phyloP scores from a whole-genome alignment of 2,888 invertebrate species.

The Tinea trinotella region DNA sequence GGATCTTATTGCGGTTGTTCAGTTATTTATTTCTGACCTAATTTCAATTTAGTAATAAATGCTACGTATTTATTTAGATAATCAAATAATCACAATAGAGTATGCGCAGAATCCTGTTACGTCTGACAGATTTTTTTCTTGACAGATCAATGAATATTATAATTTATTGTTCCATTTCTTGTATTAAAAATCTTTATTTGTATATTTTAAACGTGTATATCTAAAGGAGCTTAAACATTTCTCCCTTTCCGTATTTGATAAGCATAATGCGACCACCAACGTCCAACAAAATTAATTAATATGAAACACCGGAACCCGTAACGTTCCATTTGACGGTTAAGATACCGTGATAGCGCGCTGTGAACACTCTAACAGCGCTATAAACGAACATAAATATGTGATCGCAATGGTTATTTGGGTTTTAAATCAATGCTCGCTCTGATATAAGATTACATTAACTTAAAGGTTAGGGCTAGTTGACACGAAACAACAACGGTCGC shows the following conservation, averaged over 20 bases:
- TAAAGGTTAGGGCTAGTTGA: conserved; percentile 29
- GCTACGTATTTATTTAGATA: not conserved
- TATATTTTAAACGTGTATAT: not conserved
- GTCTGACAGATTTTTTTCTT: not conserved
- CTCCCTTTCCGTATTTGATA: conserved; percentile 51
- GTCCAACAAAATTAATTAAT: conserved; percentile 62
- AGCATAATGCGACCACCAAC: conserved; percentile 57
- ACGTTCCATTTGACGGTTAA: conserved; percentile 36
- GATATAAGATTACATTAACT: conserved; percentile 35
- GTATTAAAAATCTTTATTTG: not conserved
- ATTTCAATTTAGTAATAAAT: not conserved
- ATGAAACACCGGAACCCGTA: conserved; percentile 37
- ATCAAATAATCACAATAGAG: not conserved
- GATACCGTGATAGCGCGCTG: conserved; percentile 18
- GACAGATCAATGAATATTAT: not conserved
- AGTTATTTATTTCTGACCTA: not conserved
- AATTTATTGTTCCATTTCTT: not conserved
- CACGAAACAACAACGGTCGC: conserved; percentile 29
- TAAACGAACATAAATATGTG: conserved; percentile 20
- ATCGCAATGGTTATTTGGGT: conserved; percentile 29
- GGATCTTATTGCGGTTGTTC: not conserved
- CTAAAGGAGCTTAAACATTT: not conserved
- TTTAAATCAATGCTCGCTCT: conserved; percentile 47
- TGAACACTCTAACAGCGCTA: conserved; percentile 6
- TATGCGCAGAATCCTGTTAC: not conserved